Evolutionary conservation across 30 jellyfish, hydroid and myxozoan genomes (phyloP).

Genomic region (Cassiopea xamachana): DNA sequence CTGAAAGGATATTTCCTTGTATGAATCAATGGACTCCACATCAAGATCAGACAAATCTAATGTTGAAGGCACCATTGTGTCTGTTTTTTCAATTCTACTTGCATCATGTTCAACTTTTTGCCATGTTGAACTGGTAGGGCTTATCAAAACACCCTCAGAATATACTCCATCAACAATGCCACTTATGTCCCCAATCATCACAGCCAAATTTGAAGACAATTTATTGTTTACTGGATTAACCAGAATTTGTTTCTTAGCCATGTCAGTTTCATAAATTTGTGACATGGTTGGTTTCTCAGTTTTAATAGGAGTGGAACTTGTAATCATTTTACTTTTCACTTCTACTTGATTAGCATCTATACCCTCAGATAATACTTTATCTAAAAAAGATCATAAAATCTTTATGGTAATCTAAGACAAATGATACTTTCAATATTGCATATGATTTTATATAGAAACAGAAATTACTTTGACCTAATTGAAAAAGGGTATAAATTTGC

Average conservation of each 20-base stretch:
- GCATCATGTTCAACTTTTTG: background rate
- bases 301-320: slow-evolving; percentile 32
- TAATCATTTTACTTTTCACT: background rate
- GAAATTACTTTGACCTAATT: no score
- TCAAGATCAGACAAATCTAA: slow-evolving; percentile 58
- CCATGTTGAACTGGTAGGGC: background rate
- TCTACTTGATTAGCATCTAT: background rate
- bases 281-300: background rate
- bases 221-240: background rate
- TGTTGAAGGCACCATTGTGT: slow-evolving; percentile 42
- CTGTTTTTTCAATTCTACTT: slow-evolving; percentile 3
- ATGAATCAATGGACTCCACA: slow-evolving; percentile 33
- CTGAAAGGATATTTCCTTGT: slow-evolving; percentile 7
- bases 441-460: no score
- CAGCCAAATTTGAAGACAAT: slow-evolving; percentile 57
- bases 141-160: slow-evolving; percentile 5
- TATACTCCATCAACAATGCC: slow-evolving; percentile 26
- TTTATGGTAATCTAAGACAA: no score
- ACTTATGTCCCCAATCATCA: slow-evolving; percentile 64
- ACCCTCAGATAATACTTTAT: background rate
- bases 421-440: no score
- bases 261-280: background rate
- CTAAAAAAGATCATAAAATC: no score
- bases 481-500: no score
- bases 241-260: background rate